phyloP scores from a whole-genome alignment of 2,888 invertebrate genomes.

The Pheosia tremula region DNA sequence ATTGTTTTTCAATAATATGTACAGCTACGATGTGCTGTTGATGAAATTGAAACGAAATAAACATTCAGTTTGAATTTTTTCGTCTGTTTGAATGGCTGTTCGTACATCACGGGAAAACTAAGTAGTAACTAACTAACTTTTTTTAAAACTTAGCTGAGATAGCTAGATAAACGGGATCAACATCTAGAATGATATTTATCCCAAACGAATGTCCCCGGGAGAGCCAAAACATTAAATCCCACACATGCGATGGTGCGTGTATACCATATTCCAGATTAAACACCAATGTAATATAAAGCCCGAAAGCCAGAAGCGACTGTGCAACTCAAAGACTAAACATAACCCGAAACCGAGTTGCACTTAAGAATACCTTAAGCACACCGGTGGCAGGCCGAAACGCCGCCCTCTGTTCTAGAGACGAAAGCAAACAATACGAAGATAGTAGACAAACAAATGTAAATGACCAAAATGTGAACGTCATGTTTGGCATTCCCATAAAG shows the following conservation, averaged over 20 bases:
- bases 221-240: too few relatives aligned
- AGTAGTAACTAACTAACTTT: too few relatives aligned
- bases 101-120: too few relatives aligned
- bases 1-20: not conserved
- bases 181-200: too few relatives aligned
- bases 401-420: slow-evolving; percentile 83
- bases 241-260: too few relatives aligned
- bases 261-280: slow-evolving; percentile 8
- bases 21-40: too few relatives aligned
- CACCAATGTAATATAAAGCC: slow-evolving; percentile 40
- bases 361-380: slow-evolving; percentile 69
- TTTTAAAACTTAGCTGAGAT: too few relatives aligned
- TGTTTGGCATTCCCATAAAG: slow-evolving; percentile 85
- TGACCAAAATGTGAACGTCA: slow-evolving; percentile 84
- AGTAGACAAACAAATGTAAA: slow-evolving; percentile 84
- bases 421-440: slow-evolving; percentile 79
- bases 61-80: too few relatives aligned
- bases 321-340: slow-evolving; percentile 59
- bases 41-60: too few relatives aligned
- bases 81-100: too few relatives aligned
- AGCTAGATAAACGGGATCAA: too few relatives aligned
- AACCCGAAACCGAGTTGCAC: slow-evolving; percentile 70
- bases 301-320: slow-evolving; percentile 54
- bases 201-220: too few relatives aligned
- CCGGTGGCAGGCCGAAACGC: slow-evolving; percentile 75